Percentiles rank a stretch among this genome's conserved stretches.
Evolutionary conservation across 2,888 invertebrate genomes (phyloP).

Genomic region (Urechis unicinctus): DNA sequence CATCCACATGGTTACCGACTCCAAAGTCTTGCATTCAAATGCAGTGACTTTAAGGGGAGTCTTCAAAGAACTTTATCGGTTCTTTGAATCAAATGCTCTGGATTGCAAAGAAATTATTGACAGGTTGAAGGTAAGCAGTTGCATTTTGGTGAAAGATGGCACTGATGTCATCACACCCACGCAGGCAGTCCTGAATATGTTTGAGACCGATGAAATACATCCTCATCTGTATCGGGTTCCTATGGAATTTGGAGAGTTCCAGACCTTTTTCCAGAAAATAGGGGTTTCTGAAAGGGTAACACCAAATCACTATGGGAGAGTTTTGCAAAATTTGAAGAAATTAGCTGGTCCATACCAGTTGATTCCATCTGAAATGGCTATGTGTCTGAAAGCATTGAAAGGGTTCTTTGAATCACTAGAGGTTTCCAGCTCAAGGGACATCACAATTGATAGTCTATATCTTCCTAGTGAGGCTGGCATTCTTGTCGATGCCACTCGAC

Average conservation of each 20-base stretch:
- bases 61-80: conserved; percentile 12
- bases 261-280: conserved; percentile 20
- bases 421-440: conserved; percentile 1
- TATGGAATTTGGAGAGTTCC: conserved; percentile 18
- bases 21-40: not conserved
- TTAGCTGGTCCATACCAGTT: conserved; percentile 10
- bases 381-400: conserved; percentile 17
- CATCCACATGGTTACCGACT: not conserved
- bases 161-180: conserved; percentile 15
- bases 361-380: conserved; percentile 19
- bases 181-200: conserved; percentile 19
- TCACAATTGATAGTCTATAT: conserved; percentile 5
- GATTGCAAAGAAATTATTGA: conserved; percentile 5
- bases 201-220: conserved; percentile 20
- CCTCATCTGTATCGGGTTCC: conserved; percentile 27
- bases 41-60: conserved; percentile 5
- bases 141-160: conserved; percentile 16
- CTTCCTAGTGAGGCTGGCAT: conserved; percentile 16
- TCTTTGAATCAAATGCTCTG: conserved; percentile 7
- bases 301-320: conserved; percentile 20
- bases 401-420: conserved; percentile 15
- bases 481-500: conserved; percentile 9
- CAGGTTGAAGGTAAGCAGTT: conserved; percentile 7
- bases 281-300: conserved; percentile 22
- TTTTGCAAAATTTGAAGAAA: conserved; percentile 18